phyloP scores from a whole-genome alignment of 2,113 vertebrate species.

The Ctenodactylus gundi region DNA sequence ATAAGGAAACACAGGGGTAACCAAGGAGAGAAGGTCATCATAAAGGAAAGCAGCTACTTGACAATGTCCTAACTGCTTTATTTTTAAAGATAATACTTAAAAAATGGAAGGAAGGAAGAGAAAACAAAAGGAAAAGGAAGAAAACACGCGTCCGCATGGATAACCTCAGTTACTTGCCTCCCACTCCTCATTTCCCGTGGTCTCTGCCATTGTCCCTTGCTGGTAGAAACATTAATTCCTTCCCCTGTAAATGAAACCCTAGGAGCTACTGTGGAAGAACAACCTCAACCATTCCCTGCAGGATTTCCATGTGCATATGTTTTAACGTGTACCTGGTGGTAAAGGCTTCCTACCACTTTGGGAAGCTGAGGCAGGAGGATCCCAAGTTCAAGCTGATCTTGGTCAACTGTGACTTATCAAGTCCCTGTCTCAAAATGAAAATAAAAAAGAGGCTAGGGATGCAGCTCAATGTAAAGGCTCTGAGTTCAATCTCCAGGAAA shows the following conservation, averaged over 20 bases:
- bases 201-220: background rate
- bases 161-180: background rate
- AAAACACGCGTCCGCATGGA: background rate
- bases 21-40: background rate
- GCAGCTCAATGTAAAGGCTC: too few species aligned
- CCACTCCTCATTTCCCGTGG: background rate
- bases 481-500: too few species aligned
- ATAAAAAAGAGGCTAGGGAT: too few species aligned
- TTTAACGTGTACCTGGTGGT: too few species aligned
- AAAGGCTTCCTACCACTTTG: too few species aligned
- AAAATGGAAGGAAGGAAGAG: background rate
- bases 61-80: background rate
- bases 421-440: too few species aligned
- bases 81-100: background rate
- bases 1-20: background rate
- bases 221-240: background rate
- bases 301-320: background rate
- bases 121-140: background rate
- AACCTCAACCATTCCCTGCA: background rate
- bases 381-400: too few species aligned
- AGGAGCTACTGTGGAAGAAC: background rate
- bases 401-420: too few species aligned
- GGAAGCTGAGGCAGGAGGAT: too few species aligned
- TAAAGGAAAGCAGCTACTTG: background rate
- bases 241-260: background rate